Percentiles rank a stretch among this genome's conserved stretches.
These are phyloP conservation scores for Tigriopus californicus DNA, from an alignment of 2,888 invertebrate species.

Conservation along the genomic window DNA sequence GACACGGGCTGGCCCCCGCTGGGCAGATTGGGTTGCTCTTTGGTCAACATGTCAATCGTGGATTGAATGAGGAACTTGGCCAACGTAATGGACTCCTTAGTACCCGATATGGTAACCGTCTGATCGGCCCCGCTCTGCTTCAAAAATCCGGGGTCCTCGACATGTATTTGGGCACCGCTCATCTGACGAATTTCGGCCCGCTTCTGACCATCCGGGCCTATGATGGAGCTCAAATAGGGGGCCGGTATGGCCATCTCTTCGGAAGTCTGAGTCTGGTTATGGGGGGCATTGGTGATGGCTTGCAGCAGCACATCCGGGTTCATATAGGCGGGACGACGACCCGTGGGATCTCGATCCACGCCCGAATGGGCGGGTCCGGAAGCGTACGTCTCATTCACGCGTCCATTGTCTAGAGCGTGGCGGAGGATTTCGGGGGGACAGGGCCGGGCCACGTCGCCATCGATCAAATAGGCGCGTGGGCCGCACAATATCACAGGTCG, in stretches of 20 bases:
- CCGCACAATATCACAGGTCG: slow-evolving; percentile 8
- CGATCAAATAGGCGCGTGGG: slow-evolving; percentile 8
- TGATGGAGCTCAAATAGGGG: background rate
- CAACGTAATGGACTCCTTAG: slow-evolving; percentile 6
- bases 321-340: background rate
- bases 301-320: slow-evolving; percentile 5
- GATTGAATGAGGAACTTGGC: slow-evolving; percentile 14
- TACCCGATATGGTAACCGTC: background rate
- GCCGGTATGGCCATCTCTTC: background rate
- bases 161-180: slow-evolving; percentile 3
- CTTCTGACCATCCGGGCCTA: background rate
- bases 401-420: background rate
- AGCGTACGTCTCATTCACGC: background rate
- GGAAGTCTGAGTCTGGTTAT: background rate
- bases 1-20: too few species aligned
- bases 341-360: background rate
- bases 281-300: background rate
- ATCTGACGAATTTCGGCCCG: slow-evolving; percentile 9
- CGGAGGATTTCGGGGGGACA: slow-evolving; percentile 13
- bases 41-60: background rate
- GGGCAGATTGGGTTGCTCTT: background rate
- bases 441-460: background rate
- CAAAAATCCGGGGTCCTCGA: background rate
- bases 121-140: background rate
- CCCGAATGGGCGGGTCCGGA: background rate